Evolutionary conservation across 1,140 invertebrate species (phyloP).

Genomic region (Galleria mellonella): DNA sequence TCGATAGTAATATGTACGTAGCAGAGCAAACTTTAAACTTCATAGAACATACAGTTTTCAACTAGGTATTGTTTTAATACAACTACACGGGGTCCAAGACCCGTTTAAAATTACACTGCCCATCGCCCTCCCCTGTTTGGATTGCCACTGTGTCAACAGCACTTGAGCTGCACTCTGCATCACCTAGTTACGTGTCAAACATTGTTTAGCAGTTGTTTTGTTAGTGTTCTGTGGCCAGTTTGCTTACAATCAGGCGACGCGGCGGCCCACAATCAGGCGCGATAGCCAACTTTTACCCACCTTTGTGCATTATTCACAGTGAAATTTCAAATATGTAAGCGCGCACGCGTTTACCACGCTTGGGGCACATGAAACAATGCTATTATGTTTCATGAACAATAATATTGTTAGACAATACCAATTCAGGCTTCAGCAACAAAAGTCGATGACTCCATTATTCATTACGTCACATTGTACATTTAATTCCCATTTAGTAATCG

Average conservation of each 20-base stretch:
- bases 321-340: constrained; percentile 8
- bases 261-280: constrained; percentile 11
- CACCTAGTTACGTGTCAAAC: constrained; percentile 56
- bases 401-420: constrained; percentile 44
- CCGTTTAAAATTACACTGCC: constrained; percentile 54
- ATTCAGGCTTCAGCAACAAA: constrained; percentile 27
- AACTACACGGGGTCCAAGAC: constrained; percentile 23
- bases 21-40: constrained; percentile 17
- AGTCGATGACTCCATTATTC: constrained; percentile 45
- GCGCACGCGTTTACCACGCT: constrained; percentile 19
- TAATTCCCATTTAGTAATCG: constrained; percentile 19
- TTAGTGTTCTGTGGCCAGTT: constrained; percentile 31
- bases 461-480: constrained; percentile 33
- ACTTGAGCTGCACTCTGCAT: constrained; percentile 40
- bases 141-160: constrained; percentile 43
- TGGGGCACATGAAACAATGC: constrained; percentile 36
- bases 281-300: constrained; percentile 11
- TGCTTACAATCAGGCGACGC: constrained; percentile 22
- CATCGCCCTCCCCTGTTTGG: constrained; percentile 41
- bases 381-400: constrained; percentile 46
- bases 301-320: constrained; percentile 9
- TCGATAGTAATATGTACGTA: too few relatives aligned
- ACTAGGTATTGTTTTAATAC: constrained; percentile 15
- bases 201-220: constrained; percentile 55
- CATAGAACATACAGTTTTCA: constrained; percentile 33